These are phyloP conservation scores for Macrophya annulata DNA, from an alignment of 2,888 invertebrate species.

Conservation along the genomic window DNA sequence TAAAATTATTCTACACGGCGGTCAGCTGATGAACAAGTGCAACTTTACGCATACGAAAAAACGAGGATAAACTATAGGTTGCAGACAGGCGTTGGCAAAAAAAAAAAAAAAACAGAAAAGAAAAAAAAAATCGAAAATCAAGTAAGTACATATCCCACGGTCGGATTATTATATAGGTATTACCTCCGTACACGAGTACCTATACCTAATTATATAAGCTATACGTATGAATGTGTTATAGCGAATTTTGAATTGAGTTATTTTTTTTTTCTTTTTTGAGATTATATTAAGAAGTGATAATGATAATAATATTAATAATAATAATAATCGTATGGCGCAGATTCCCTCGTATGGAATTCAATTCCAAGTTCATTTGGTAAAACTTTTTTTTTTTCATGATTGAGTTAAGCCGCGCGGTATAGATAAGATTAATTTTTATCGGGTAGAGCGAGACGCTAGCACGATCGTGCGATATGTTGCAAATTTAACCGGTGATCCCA, in stretches of 20 bases:
- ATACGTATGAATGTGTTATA: too few species aligned
- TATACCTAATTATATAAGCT: too few species aligned
- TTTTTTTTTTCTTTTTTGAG: too few species aligned
- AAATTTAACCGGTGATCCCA: neutral
- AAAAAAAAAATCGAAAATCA: neutral
- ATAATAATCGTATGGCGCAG: neutral
- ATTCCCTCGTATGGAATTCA: constrained; percentile 5
- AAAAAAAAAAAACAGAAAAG: neutral
- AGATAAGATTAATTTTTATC: constrained; percentile 50
- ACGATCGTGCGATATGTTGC: neutral
- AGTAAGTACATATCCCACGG: too few species aligned
- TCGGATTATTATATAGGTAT: too few species aligned
- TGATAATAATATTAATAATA: neutral
- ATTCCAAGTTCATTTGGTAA: constrained; percentile 16
- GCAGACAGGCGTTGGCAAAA: neutral
- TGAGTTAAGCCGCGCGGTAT: constrained; percentile 22
- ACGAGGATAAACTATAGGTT: neutral
- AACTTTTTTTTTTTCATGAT: neutral
- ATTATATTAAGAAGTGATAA: neutral
- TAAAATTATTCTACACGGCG: neutral
- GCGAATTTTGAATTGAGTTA: too few species aligned
- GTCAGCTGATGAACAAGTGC: constrained; percentile 19
- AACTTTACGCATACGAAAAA: neutral
- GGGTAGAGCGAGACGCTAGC: neutral
- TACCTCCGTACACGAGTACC: too few species aligned